These are phyloP conservation scores for Noctilio leporinus DNA, from an alignment of 2,113 vertebrate genomes.

Conservation along the genomic window DNA sequence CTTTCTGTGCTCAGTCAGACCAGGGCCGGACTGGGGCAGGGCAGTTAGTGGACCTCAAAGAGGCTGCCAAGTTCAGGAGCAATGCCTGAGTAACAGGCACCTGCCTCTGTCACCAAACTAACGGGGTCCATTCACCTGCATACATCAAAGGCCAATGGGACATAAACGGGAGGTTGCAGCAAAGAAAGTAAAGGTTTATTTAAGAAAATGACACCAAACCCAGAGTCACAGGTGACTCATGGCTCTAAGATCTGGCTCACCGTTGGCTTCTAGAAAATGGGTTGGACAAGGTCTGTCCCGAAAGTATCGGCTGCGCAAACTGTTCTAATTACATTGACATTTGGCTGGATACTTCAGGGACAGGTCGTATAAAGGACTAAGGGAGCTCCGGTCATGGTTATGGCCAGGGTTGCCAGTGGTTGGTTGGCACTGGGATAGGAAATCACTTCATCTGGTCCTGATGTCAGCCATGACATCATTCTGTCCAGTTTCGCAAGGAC, in stretches of 20 bases:
- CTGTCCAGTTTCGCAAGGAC: not conserved
- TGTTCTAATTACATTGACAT: too few species aligned
- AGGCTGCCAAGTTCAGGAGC: not conserved
- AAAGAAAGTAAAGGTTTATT: not conserved
- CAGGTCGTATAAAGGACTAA: not conserved
- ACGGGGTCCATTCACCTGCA: not conserved
- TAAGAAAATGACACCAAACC: not conserved
- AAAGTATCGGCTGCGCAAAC: too few species aligned
- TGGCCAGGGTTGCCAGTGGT: not conserved
- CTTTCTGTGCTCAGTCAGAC: not conserved
- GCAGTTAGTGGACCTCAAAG: too few species aligned
- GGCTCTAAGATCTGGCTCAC: not conserved
- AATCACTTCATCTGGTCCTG: not conserved
- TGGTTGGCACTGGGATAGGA: not conserved
- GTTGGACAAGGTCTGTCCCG: too few species aligned
- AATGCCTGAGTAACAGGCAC: not conserved
- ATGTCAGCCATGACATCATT: not conserved
- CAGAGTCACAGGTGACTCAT: not conserved
- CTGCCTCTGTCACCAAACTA: not conserved
- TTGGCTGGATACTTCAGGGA: too few species aligned
- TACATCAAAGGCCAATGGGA: not conserved
- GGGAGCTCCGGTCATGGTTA: not conserved
- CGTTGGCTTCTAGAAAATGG: not conserved
- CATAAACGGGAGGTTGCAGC: not conserved
- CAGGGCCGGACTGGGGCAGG: not conserved